phyloP scores from a whole-genome alignment of 2,113 vertebrate species.

The Corydoras maculifer region DNA sequence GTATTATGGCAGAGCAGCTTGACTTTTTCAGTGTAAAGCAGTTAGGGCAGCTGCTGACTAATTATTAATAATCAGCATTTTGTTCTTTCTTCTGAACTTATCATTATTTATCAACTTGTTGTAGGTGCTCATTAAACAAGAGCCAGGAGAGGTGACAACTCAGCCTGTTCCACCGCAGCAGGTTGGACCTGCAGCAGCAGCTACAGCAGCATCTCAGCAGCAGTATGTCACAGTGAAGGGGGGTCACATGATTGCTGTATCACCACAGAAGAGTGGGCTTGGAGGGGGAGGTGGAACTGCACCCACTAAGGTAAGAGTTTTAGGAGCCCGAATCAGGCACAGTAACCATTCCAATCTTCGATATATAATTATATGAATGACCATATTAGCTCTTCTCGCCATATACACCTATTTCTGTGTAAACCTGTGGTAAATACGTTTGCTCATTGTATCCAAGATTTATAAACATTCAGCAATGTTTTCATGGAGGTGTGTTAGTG shows the following conservation, averaged over 20 bases:
- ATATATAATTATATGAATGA: not conserved
- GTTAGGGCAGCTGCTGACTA: too few species aligned
- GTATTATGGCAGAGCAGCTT: too few species aligned
- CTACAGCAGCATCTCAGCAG: conserved; percentile 71
- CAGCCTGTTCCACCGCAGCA: conserved; percentile 53
- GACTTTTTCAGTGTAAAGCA: too few species aligned
- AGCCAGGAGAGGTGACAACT: conserved; percentile 82
- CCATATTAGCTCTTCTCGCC: too few species aligned
- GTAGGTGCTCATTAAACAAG: conserved; percentile 97
- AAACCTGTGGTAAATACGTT: too few species aligned
- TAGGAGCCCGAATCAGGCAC: too few species aligned
- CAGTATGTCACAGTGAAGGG: conserved; percentile 94
- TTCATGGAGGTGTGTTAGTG: too few species aligned
- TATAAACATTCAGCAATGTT: too few species aligned
- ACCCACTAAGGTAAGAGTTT: conserved; percentile 72
- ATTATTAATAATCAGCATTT: too few species aligned
- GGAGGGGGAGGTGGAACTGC: conserved; percentile 65
- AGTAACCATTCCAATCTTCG: not conserved
- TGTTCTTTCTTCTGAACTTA: not conserved
- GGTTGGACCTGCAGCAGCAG: conserved; percentile 44
- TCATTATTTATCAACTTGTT: conserved; percentile 20
- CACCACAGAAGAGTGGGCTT: conserved; percentile 77
- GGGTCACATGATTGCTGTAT: conserved; percentile 90
- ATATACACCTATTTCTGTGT: too few species aligned
- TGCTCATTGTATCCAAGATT: too few species aligned